phyloP scores from a whole-genome alignment of 2,888 invertebrate genomes.

The Hypena proboscidalis region DNA sequence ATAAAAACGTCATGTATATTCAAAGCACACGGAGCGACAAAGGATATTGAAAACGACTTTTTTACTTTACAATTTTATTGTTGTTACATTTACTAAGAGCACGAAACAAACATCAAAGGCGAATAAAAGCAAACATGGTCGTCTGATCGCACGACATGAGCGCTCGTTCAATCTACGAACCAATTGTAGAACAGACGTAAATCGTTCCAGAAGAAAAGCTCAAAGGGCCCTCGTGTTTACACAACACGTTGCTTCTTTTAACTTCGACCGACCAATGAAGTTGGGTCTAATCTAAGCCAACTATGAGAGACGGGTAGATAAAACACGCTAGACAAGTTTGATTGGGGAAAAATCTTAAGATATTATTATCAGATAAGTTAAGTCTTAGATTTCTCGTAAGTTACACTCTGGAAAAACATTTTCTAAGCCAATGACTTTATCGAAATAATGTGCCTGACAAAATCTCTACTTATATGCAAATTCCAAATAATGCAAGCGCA shows the following conservation, averaged over 20 bases:
- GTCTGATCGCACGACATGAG: conserved; percentile 44
- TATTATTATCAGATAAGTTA: no score
- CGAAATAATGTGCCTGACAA: no score
- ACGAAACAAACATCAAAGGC: conserved; percentile 47
- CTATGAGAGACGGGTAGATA: conserved; percentile 22
- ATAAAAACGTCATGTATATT: conserved; percentile 5
- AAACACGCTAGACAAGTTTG: conserved; percentile 2
- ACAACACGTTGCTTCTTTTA: conserved; percentile 40
- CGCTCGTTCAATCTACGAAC: conserved; percentile 53
- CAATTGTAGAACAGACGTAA: conserved; percentile 58
- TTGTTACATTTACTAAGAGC: conserved; percentile 28
- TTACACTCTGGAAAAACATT: no score
- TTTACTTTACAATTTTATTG: conserved; percentile 12
- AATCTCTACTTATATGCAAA: no score
- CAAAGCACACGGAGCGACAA: not conserved
- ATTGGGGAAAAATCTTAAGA: conserved; percentile 2
- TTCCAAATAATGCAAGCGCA: no score
- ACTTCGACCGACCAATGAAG: conserved; percentile 30
- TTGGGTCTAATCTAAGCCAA: conserved; percentile 32
- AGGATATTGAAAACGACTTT: not conserved
- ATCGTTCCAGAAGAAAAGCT: conserved; percentile 59
- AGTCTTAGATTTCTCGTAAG: no score
- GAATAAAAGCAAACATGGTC: conserved; percentile 50
- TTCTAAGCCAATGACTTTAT: no score
- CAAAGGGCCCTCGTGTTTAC: conserved; percentile 57